Base-by-base conservation (phyloP, 2,888 invertebrate species). In the Tribolium freemani region DNA sequence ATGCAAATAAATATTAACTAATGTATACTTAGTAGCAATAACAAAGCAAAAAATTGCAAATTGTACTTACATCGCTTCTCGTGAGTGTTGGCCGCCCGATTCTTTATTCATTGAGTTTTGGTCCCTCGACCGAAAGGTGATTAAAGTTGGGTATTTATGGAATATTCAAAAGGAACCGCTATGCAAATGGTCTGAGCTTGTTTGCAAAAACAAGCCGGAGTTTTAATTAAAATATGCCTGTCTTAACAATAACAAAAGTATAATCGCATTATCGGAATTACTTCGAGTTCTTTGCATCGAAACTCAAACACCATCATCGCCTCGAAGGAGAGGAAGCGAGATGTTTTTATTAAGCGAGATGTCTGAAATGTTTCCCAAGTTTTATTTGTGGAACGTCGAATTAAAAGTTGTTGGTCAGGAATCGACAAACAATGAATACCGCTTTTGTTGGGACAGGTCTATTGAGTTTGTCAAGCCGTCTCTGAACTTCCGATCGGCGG, bases 191-290 rank as follows among this genome's bases (percentile, higher is more conserved):
- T 73, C 71, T 66, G 71, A 75, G 74, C 73, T 77, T 77, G 76
- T 75, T 77, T 78, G 71, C 61, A 72, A 75, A 78, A 76, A 76
- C 76, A 72, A 73, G 57, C 71, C 72, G 46, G 70, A 76, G 76
- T 76, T 77, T 75, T 75, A 76, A 76, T 77, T 77, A 77, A 77
- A 77, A 76, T 77, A 77, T 77, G 77, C 76, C 75, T 73, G 74
- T 75, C 75, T 75, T 74, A 71, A 75, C 76, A 78, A 78, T 76
- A 77, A 77, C 78, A 76, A 73, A 77, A 77, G 77, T 75, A 75
- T 78, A 78, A 78, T 78, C 78, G 78, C 75, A 77, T 78, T 78
- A 78, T 75, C 75, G 74, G 63, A 74, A 74, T 75, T 75, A 76
- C 70, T 75, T 72, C 46, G 20, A 66, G 53, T 70, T 70, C 68